Percentiles rank a stretch among this genome's conserved stretches.
These are phyloP conservation scores for Bambusicola thoracicus DNA, from an alignment of 2,113 vertebrate species.

Conservation along the genomic window DNA sequence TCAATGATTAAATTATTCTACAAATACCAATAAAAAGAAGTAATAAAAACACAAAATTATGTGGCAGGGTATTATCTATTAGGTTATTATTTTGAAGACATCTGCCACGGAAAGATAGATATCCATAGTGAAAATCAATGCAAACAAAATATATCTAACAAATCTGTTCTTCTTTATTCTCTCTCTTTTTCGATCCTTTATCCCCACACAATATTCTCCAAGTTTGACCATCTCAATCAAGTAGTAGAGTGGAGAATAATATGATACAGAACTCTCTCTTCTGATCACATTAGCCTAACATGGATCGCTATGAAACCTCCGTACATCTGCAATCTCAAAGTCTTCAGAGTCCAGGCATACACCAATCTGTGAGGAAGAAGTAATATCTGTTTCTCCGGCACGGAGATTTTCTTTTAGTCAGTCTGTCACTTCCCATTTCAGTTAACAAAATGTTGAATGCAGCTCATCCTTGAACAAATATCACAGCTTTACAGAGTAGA, in stretches of 20 bases:
- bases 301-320: conserved; percentile 76
- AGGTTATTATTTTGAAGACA: conserved; percentile 29
- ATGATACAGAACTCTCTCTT: conserved; percentile 53
- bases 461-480: conserved; percentile 80
- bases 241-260: conserved; percentile 44
- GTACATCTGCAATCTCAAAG: conserved; percentile 44
- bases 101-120: conserved; percentile 28
- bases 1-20: neutral
- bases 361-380: conserved; percentile 74
- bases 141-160: conserved; percentile 7
- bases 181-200: neutral
- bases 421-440: conserved; percentile 90
- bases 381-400: conserved; percentile 81
- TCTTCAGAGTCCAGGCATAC: conserved; percentile 60
- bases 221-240: conserved; percentile 58
- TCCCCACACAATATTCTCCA: neutral
- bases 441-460: conserved; percentile 82
- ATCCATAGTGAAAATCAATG: conserved; percentile 1
- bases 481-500: conserved; percentile 66
- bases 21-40: neutral
- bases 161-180: neutral
- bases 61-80: conserved; percentile 16
- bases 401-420: conserved; percentile 84
- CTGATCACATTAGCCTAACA: conserved; percentile 80
- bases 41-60: conserved; percentile 20